Conservation (phyloP, 2,113 vertebrate genomes). For the Psittacula cyanocephala region DNA sequence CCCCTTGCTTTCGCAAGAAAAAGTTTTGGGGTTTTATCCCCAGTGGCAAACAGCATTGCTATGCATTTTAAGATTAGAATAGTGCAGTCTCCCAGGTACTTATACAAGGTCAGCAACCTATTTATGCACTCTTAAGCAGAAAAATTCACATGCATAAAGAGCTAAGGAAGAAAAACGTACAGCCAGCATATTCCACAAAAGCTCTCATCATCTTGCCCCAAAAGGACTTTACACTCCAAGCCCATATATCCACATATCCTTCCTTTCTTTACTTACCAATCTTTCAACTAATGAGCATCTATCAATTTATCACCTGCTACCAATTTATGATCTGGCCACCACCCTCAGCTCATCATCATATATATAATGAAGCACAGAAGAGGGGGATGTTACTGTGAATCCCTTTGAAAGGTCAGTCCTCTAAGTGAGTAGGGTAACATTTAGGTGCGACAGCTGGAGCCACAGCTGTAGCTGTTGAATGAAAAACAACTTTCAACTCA, state of each 20-base stretch:
- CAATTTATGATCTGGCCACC: not conserved
- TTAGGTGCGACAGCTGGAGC: slow-evolving; percentile 5
- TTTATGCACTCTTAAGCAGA: not conserved
- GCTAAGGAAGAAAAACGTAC: not conserved
- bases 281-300: not conserved
- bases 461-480: not conserved
- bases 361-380: not conserved
- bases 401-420: not conserved
- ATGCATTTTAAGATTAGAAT: not conserved
- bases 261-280: not conserved
- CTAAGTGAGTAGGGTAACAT: not conserved
- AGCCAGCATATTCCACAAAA: not conserved
- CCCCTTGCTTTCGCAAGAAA: not conserved
- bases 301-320: not conserved
- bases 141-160: not conserved
- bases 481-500: not conserved
- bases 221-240: not conserved
- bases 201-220: not conserved
- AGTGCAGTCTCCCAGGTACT: not conserved
- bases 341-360: not conserved
- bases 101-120: not conserved
- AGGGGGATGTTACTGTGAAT: not conserved
- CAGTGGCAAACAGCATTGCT: accelerated
- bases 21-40: not conserved
- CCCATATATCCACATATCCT: no score